These are phyloP conservation scores for Xestia sexstrigata DNA, from an alignment of 2,888 invertebrate genomes.

Conservation along the genomic window DNA sequence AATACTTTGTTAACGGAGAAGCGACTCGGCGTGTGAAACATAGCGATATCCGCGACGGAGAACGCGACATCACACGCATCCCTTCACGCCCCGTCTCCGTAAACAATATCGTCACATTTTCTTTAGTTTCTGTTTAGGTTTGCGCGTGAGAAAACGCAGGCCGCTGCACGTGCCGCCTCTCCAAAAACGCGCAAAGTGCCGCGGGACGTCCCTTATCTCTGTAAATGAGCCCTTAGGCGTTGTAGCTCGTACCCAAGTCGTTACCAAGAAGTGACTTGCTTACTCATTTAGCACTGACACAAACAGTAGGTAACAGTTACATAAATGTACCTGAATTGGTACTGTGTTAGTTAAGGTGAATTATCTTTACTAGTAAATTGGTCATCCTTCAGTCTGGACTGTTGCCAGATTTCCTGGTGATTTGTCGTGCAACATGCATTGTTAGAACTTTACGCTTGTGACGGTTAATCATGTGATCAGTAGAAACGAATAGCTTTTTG, in stretches of 20 bases:
- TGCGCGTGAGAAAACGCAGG: too few relatives aligned
- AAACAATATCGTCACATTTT: too few relatives aligned
- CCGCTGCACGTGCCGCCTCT: too few relatives aligned
- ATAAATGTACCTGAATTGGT: background rate
- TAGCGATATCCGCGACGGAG: background rate
- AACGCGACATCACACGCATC: too few relatives aligned
- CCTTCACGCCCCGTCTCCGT: too few relatives aligned
- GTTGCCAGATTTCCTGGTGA: constrained; percentile 33
- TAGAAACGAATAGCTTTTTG: constrained; percentile 1
- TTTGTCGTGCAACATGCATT: constrained; percentile 24
- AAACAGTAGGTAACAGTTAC: background rate
- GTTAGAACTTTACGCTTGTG: constrained; percentile 16
- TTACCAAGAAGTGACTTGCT: background rate
- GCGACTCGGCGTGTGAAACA: background rate
- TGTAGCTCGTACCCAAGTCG: too few relatives aligned
- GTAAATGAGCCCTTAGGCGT: background rate
- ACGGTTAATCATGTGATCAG: background rate
- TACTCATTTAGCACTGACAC: background rate
- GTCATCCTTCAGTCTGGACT: constrained; percentile 13
- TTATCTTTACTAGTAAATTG: constrained; percentile 23
- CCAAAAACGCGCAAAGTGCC: background rate
- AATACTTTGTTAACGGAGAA: background rate
- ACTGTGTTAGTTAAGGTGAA: background rate
- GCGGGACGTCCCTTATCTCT: background rate
- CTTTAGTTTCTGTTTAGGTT: too few relatives aligned